Conservation (phyloP, 2,797 vertebrate genomes). For the Rhabdomys pumilio region DNA sequence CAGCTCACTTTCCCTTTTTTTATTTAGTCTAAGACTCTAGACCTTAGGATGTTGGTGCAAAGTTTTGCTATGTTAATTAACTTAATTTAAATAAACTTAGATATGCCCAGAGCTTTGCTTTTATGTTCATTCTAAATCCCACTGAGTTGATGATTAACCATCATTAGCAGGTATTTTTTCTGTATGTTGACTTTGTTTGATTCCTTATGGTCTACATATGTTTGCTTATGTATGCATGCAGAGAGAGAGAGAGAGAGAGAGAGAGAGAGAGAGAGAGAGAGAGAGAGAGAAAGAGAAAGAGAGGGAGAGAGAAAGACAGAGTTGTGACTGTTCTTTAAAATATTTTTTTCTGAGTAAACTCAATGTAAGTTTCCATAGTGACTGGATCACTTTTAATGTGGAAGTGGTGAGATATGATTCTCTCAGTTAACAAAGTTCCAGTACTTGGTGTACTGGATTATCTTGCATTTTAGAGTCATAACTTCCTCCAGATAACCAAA, state of each 20-base stretch:
- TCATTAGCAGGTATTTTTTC: not conserved
- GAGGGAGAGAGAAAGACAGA: too few relatives aligned
- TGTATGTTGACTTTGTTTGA: not conserved
- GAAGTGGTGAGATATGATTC: not conserved
- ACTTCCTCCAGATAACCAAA: not conserved
- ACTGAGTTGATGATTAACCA: not conserved
- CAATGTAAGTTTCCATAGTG: not conserved
- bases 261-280: too few relatives aligned
- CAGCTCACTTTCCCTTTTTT: not conserved
- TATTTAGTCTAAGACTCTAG: not conserved
- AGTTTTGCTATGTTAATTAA: not conserved
- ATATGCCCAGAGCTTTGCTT: not conserved
- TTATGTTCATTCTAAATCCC: not conserved
- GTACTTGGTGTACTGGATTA: not conserved
- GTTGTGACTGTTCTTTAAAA: not conserved
- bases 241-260: too few relatives aligned
- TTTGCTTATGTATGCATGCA: not conserved
- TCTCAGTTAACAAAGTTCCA: not conserved
- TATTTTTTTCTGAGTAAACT: not conserved
- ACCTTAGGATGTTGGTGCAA: not conserved
- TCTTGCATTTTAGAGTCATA: slow-evolving; percentile 3
- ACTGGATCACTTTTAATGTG: not conserved
- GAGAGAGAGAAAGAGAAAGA: too few relatives aligned
- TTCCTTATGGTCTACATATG: not conserved
- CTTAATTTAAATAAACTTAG: not conserved